Evolutionary conservation across 2,797 vertebrate genomes (phyloP), one percentile per base, ranked within the genome.

Genomic region (Merluccius polli): DNA sequence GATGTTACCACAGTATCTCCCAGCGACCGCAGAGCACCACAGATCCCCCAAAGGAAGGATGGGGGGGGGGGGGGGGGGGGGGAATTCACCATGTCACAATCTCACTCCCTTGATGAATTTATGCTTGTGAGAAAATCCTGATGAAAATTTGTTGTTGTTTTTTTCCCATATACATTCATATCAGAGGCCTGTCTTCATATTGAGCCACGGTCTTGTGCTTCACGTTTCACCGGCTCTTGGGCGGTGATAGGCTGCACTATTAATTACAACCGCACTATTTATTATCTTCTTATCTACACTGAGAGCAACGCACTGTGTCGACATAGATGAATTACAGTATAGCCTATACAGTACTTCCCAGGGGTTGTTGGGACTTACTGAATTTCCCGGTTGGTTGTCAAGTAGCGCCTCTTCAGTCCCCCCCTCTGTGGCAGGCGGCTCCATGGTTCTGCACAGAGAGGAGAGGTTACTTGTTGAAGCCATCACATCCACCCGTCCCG

Each of bases 361-460:
- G 11, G 59, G 27, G 9, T 65, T 65, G 16, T 21, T 74, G 77
- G 77, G 44, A 94, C 97, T 98, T 94, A 98, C 97, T 91, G 77
- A 88, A 87, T 88, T 90, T 89, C 78, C 69, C 76, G 79, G 87
- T 78, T 90, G 86, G 71, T 81, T 92, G 73, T 89, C 91, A 83
- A 87, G 84, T 83, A 89, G 90, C 81, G 85, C 90, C 77, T 91
- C 90, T 1, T 93, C 94, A 81, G 86, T 89, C 90, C 88, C 93
- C 86, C 87, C 89, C 78, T 92, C 83, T 80, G 90, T 93, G 86
- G 93, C 87, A 79, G 93, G 95, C 83, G 90, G 87, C 85, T 96
- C 96, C 96, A 96, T 98, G 85, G 78, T 91, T 94, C 90, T 90
- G 90, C 84, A 88, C 83, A 91, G 78, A 85, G 78, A 89, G 89